A percentile compares a stretch with the other conserved stretches of the same genome.
phyloP scores from a whole-genome alignment of 2,888 invertebrate genomes.

The Zhuqinia jingwanae region DNA sequence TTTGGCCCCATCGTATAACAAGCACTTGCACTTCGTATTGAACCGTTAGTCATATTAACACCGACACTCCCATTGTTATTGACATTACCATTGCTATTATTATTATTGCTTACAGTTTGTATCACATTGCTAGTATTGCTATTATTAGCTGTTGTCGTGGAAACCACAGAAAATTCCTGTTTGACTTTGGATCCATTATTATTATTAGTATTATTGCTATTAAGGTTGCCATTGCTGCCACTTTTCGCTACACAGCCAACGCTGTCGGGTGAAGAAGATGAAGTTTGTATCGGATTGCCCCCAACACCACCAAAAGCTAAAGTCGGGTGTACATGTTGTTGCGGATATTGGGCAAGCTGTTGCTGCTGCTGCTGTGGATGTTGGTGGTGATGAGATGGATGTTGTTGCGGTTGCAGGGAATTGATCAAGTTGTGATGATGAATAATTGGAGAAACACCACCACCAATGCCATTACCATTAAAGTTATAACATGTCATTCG shows the following conservation, averaged over 20 bases:
- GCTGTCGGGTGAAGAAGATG: neutral
- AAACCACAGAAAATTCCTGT: slow-evolving; percentile 6
- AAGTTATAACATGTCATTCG: slow-evolving; percentile 29
- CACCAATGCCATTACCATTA: neutral
- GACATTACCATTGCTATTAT: no score
- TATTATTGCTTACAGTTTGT: slow-evolving; percentile 16
- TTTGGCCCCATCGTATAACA: slow-evolving; percentile 2
- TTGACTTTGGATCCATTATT: slow-evolving; percentile 13
- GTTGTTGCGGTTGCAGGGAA: neutral
- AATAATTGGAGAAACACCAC: neutral
- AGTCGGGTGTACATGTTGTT: slow-evolving; percentile 6
- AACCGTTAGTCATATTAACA: slow-evolving; percentile 22
- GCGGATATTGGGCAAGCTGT: slow-evolving; percentile 31
- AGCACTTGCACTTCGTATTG: slow-evolving; percentile 16
- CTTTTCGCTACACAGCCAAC: neutral
- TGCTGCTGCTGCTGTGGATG: slow-evolving; percentile 31
- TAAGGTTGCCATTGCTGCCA: slow-evolving; percentile 16
- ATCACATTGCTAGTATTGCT: slow-evolving; percentile 62
- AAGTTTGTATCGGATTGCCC: slow-evolving; percentile 64
- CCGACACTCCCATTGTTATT: slow-evolving; percentile 7
- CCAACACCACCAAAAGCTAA: slow-evolving; percentile 31
- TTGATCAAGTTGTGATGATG: slow-evolving; percentile 15
- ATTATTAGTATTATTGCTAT: slow-evolving; percentile 40
- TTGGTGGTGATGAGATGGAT: neutral
- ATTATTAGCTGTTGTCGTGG: slow-evolving; percentile 31